Percentiles rank a stretch among this genome's conserved stretches.
Evolutionary conservation across 1,140 invertebrate genomes (phyloP).

Genomic region (Notospermus geniculatus): DNA sequence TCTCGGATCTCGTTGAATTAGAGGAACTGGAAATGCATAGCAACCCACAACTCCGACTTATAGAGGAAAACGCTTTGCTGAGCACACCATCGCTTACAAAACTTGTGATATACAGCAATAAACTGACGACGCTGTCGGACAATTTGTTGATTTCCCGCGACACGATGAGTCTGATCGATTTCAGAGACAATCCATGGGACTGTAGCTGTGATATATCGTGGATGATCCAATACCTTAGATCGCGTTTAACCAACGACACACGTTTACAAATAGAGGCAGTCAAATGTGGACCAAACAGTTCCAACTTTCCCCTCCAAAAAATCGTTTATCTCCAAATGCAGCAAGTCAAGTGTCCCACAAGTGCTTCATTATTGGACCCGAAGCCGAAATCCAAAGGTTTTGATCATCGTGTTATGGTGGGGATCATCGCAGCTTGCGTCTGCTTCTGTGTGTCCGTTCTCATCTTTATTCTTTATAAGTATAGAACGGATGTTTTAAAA

Average conservation of each 20-base stretch:
- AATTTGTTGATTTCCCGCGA: not conserved
- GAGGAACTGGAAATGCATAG: not conserved
- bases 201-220: not conserved
- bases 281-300: not conserved
- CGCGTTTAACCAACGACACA: not conserved
- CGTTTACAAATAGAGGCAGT: not conserved
- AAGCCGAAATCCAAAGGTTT: not conserved
- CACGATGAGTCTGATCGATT: not conserved
- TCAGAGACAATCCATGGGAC: not conserved
- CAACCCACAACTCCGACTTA: not conserved
- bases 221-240: not conserved
- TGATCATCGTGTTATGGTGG: conserved; percentile 7
- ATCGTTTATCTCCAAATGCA: not conserved
- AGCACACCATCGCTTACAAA: not conserved
- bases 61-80: not conserved
- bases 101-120: not conserved
- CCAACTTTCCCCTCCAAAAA: not conserved
- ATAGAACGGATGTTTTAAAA: conserved; percentile 2
- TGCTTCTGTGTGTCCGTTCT: not conserved
- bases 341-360: not conserved
- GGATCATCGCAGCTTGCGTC: not conserved
- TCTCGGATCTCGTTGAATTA: not conserved
- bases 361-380: not conserved
- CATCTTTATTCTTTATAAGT: conserved; percentile 1
- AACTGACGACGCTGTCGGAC: not conserved